These are phyloP conservation scores for Trichacis sp. DNA, from an alignment of 2,888 invertebrate species.

Conservation along the genomic window DNA sequence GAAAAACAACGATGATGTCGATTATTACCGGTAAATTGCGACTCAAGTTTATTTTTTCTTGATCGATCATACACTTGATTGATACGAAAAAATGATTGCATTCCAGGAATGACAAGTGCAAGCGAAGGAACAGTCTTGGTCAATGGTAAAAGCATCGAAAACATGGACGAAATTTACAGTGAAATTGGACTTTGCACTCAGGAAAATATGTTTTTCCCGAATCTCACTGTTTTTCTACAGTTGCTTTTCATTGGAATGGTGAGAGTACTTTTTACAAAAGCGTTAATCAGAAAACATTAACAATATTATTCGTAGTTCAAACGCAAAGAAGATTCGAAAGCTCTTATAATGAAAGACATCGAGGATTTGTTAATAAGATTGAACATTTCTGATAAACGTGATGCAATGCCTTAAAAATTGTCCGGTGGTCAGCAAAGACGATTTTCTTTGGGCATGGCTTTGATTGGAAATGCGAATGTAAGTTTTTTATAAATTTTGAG, in stretches of 20 bases:
- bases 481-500: constrained; percentile 25
- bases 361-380: constrained; percentile 73
- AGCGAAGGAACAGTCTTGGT: constrained; percentile 79
- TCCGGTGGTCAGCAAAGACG: constrained; percentile 95
- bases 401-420: constrained; percentile 74
- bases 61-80: too few species aligned
- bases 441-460: constrained; percentile 85
- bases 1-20: constrained; percentile 93
- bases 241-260: constrained; percentile 86
- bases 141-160: constrained; percentile 50
- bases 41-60: too few species aligned
- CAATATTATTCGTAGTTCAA: constrained; percentile 72
- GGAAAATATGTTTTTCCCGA: constrained; percentile 85
- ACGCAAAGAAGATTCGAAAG: constrained; percentile 68
- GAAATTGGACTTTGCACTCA: constrained; percentile 92
- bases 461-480: constrained; percentile 80
- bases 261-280: constrained; percentile 42
- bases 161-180: constrained; percentile 76
- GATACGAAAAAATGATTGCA: neutral
- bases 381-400: constrained; percentile 75
- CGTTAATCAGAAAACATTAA: too few species aligned
- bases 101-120: constrained; percentile 78
- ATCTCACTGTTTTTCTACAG: constrained; percentile 85
- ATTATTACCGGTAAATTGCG: constrained; percentile 87
- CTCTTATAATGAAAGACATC: constrained; percentile 71